Base-by-base conservation (phyloP, 2,888 invertebrate species). In the Sphaerophoria rueppellii region DNA sequence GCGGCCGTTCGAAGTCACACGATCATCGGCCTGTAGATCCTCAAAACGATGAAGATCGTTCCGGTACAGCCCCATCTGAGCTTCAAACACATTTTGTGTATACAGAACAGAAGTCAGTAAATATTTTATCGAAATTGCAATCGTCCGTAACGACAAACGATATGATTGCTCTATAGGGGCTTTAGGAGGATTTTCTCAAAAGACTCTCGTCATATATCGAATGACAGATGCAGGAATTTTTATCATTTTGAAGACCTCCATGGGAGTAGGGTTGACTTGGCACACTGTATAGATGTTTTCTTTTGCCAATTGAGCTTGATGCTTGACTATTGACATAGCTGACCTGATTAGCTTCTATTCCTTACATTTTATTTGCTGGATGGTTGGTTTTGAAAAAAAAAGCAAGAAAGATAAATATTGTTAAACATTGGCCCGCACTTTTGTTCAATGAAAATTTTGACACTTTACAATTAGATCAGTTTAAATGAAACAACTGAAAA, bases 391-490 rank as follows among this genome's bases (percentile, higher is more conserved):
- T 46, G 0, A 16, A n/a, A n/a, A n/a, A n/a, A n/a, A n/a, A n/a
- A n/a, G n/a, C n/a, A n/a, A n/a, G n/a, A n/a, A 65, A 0, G 12
- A 43, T n/a, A 73, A 63, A 74, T 58, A 70, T 82, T 61, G 46
- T 69, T 7, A 70, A 57, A 74, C 63, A 75, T 57, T 69, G 48
- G 74, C 82, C 82, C 82, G 82, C 79, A 79, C 50, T 71, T 82
- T 79, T 58, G 35, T 70, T 60, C 48, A 58, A 37, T 46, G 37
- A 11, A 48, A 57, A 78, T 24, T 70, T 78, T 75, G 77, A 77
- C 82, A 78, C 69, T 69, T 79, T 71, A 67, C 52, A 79, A 83
- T 79, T 79, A 75, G 79, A 79, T 72, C 74, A 75, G 61, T 40
- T 61, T 48, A 24, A 24, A 24, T 61, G 48, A 24, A 57, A 63